Percentiles rank a stretch among this genome's conserved stretches.
Conservation (phyloP, 2,113 vertebrate species). For the Ardeotis arabs region DNA sequence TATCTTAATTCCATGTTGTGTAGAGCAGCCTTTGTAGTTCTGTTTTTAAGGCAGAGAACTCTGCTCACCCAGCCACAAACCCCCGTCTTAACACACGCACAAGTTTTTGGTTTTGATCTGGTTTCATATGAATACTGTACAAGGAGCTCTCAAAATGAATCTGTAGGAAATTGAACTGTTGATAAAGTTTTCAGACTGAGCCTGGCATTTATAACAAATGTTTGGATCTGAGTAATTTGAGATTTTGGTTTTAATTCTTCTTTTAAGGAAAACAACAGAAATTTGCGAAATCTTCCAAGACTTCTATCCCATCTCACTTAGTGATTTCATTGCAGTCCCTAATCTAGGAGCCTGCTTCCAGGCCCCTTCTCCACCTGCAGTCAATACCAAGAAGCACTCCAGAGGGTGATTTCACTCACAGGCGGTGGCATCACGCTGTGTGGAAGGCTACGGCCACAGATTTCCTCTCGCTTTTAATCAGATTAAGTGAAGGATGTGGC, state of each 20-base stretch:
- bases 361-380: not conserved
- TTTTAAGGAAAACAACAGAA: not conserved
- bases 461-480: not conserved
- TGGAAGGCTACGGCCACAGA: not conserved
- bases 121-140: not conserved
- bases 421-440: not conserved
- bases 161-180: not conserved
- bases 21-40: not conserved
- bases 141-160: not conserved
- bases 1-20: not conserved
- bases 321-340: not conserved
- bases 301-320: not conserved
- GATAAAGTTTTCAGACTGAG: not conserved
- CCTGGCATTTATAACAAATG: not conserved
- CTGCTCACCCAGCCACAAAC: not conserved
- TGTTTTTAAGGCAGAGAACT: not conserved
- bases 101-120: not conserved
- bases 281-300: not conserved
- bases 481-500: not conserved
- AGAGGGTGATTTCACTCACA: not conserved
- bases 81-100: not conserved
- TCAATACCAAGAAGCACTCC: fast-evolving
- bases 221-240: not conserved
- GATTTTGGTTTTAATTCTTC: not conserved
- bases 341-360: not conserved